A percentile compares a stretch with the other conserved stretches of the same genome.
Conservation (phyloP, 1,140 invertebrate species). For the Pararge aegeria region DNA sequence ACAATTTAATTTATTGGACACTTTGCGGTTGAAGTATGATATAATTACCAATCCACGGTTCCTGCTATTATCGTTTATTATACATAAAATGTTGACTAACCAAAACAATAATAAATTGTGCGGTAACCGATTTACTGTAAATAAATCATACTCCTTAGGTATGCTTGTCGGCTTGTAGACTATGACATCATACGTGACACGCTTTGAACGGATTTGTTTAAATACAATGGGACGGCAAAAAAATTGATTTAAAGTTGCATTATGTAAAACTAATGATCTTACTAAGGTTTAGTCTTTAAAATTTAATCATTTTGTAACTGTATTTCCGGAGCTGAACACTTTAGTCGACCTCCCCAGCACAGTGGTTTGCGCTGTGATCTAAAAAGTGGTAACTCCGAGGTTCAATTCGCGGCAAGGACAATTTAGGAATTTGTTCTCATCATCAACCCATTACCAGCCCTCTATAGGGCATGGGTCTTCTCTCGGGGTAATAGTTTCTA, state of each 20-base stretch:
- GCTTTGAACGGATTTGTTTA: neutral
- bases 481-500: too few species aligned
- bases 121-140: neutral
- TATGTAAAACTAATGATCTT: neutral
- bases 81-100: conserved; percentile 15
- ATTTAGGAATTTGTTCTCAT: too few species aligned
- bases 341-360: too few species aligned
- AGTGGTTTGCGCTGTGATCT: too few species aligned
- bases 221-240: conserved; percentile 1
- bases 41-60: neutral
- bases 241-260: neutral
- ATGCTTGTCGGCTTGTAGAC: neutral
- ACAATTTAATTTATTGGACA: neutral
- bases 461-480: too few species aligned
- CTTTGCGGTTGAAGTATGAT: conserved; percentile 8
- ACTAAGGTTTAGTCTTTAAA: too few species aligned
- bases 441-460: too few species aligned
- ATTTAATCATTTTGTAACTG: too few species aligned
- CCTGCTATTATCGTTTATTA: conserved; percentile 10
- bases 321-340: too few species aligned
- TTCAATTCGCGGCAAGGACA: too few species aligned
- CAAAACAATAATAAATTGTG: conserved; percentile 18
- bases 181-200: neutral
- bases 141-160: neutral
- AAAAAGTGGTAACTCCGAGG: too few species aligned